Evolutionary conservation across 2,797 vertebrate species (phyloP), one percentile per base, ranked within the genome.

Genomic region (Clarias fuscus): DNA sequence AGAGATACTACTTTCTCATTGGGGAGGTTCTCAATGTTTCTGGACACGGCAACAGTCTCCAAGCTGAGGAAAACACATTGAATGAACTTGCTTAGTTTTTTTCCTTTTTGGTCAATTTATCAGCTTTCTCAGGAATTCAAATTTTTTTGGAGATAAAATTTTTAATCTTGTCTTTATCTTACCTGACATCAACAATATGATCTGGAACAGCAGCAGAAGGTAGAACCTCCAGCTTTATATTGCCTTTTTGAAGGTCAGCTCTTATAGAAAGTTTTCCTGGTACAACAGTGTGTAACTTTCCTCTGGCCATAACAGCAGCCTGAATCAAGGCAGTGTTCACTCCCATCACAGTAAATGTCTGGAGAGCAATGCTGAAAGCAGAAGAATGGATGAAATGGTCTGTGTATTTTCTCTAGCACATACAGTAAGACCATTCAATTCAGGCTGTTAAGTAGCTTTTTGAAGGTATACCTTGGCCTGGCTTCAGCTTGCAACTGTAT

Each of bases 291-390:
- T 89, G 92, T 24, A 95, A 10, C 88, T 93, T 94, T 86, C 88
- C 92, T 79, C 77, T 93, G 61, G 92, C 86, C 82, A 96, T 84
- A 37, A 97, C 20, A 33, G 92, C 86, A 87, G 93, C 94, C 93
- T 97, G 96, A 72, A 96, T 6, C 11, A 93, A 27, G 5, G 89
- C 92, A 0, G 94, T 95, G 87, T 96, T 95, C 37, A 96, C 79
- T 61, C 96, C 97, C 91, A 95, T 93, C 71, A 94, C 92, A 84
- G 95, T 95, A 85, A 92, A 95, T n/a, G 94, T 92, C 84, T 96
- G 93, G 80, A 96, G 88, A 83, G 93, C 91, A 84, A 92, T 22
- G 75, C 96, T 97, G 88, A 93, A 89, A 79, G 30, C 90, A 76
- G 87, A 17, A 75, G 59, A 7, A 90, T n/a, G n/a, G 18, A 18